Conservation (phyloP, 2,888 invertebrate species). For the Meiosimyza platycephala region DNA sequence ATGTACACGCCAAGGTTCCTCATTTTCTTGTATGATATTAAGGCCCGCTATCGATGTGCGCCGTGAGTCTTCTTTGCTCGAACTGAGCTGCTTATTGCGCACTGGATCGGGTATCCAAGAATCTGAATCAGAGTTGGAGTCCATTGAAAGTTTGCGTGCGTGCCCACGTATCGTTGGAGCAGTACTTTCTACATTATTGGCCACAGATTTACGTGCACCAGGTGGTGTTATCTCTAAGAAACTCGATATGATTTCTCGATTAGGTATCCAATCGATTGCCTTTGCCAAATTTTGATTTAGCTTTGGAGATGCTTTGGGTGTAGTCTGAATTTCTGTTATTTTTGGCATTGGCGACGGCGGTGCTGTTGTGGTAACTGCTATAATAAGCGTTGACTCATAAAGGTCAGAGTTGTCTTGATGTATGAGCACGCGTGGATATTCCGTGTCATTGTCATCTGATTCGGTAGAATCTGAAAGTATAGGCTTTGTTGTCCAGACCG, state of each 20-base stretch:
- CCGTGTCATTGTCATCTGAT: conserved; percentile 48
- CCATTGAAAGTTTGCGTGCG: conserved; percentile 51
- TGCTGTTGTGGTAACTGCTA: conserved; percentile 58
- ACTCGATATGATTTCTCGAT: conserved; percentile 52
- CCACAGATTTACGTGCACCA: conserved; percentile 19
- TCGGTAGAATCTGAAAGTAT: conserved; percentile 53
- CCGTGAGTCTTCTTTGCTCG: conserved; percentile 40
- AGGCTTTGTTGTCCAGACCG: conserved; percentile 59
- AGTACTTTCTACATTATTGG: conserved; percentile 37
- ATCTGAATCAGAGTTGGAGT: conserved; percentile 56
- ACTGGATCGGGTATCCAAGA: conserved; percentile 54
- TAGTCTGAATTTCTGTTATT: conserved; percentile 43
- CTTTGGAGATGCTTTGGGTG: conserved; percentile 30
- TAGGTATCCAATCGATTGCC: conserved; percentile 54
- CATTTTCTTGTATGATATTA: conserved; percentile 47
- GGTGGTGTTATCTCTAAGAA: conserved; percentile 51
- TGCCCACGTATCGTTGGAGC: conserved; percentile 42
- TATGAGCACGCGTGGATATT: conserved; percentile 60
- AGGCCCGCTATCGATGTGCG: conserved; percentile 44
- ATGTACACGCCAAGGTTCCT: conserved; percentile 52
- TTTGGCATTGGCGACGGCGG: conserved; percentile 44
- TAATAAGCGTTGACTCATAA: conserved; percentile 61
- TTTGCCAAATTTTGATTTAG: conserved; percentile 16
- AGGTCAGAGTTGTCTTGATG: conserved; percentile 62
- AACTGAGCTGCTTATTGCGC: conserved; percentile 41